Evolutionary conservation across 2,113 vertebrate species (phyloP), one percentile per base, ranked within the genome.

Genomic region (Mungos mungo): DNA sequence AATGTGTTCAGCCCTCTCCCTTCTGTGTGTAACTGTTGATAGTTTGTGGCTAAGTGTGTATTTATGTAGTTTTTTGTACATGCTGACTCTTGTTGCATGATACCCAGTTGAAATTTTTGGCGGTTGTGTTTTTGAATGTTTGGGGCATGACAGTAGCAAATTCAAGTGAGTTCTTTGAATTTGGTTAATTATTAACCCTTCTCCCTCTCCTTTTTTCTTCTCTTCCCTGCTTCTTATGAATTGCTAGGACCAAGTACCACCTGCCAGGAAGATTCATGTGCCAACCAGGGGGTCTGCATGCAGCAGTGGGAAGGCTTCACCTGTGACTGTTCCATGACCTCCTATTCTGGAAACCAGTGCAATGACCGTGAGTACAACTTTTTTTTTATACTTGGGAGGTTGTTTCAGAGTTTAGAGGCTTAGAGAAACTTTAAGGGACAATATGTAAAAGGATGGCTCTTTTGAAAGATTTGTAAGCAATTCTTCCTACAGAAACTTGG

Each of bases 241-340:
- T 98, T 87, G 31, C 13, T 97, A 99, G 99, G 99, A 66, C 99
- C 99, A 0, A 99, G 99, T 89, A 99, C 99, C 21, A 99, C 99
- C 66, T 99, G 99, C 96, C 99, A 99, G 98, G 99, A 99, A 98
- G 99, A 99, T 98, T 99, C 99, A 0, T 99, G 99, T 45, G 99
- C 99, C 0, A 99, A 99, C 98, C 99, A 99, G 97, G 99, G 99
- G 0, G 99, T 99, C 96, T 99, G 99, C 94, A 99, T 99, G 97
- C 99, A 99, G 96, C 99, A 99, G 31, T 99, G 99, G 99, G 99
- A 99, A 98, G 99, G 99, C 88, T 99, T 99, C 98, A 99, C 99
- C 0, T 99, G 99, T 0, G 99, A 99, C 98, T 99, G 99, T 97
- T 99, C 99, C n/a, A 99, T 99, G 99, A 99, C 99, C 1, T 99